These are phyloP conservation scores for Sprattus sprattus DNA, from an alignment of 2,113 vertebrate species.

Conservation along the genomic window DNA sequence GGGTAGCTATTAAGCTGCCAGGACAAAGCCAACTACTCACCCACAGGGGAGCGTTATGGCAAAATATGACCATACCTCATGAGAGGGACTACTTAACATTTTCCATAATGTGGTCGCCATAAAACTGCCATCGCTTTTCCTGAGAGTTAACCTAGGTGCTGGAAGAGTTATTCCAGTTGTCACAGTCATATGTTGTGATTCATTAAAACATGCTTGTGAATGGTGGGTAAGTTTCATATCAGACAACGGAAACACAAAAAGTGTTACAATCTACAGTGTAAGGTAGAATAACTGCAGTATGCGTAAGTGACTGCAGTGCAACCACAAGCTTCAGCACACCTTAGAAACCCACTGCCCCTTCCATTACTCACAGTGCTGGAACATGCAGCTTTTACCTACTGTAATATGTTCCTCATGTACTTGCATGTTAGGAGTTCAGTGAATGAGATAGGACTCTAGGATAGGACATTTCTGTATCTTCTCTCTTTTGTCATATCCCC, in stretches of 20 bases:
- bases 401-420: slow-evolving; percentile 38
- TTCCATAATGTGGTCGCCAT: background rate
- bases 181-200: background rate
- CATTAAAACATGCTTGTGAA: background rate
- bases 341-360: background rate
- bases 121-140: background rate
- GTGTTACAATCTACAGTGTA: too few species aligned
- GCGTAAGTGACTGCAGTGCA: background rate
- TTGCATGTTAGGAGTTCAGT: slow-evolving; percentile 25
- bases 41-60: background rate
- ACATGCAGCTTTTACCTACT: background rate
- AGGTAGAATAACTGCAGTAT: background rate
- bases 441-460: background rate
- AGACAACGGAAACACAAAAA: background rate
- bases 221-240: background rate
- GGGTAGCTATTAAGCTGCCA: background rate
- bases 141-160: background rate
- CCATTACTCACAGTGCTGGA: background rate
- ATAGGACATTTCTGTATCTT: background rate
- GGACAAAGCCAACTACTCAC: background rate
- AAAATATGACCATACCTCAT: background rate
- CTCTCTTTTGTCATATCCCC: background rate
- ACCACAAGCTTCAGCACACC: background rate
- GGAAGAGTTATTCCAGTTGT: background rate
- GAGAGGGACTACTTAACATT: background rate